These are phyloP conservation scores for Megastigmus dorsalis DNA, from an alignment of 2,888 invertebrate species.

Conservation along the genomic window DNA sequence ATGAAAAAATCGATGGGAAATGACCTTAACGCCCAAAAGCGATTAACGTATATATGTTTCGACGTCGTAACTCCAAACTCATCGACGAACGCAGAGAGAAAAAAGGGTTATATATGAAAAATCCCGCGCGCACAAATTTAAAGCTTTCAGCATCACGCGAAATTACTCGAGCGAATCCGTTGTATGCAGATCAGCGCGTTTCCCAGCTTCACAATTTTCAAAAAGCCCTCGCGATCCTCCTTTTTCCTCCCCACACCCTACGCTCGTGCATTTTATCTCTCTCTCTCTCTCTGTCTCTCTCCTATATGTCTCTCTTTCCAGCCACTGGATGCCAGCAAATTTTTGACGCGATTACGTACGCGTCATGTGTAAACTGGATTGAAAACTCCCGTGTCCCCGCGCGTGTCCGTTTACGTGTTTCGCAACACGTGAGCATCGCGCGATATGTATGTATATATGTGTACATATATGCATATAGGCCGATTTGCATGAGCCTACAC, in stretches of 20 bases:
- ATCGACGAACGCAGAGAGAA: background rate
- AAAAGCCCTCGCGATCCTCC: background rate
- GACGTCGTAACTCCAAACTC: background rate
- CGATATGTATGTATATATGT: no score
- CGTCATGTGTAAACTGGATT: conserved; percentile 10
- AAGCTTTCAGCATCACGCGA: conserved; percentile 13
- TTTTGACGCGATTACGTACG: conserved; percentile 43
- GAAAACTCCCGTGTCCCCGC: conserved; percentile 11
- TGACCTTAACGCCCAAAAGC: background rate
- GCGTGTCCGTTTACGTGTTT: background rate
- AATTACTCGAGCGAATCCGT: conserved; percentile 20
- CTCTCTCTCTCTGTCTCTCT: background rate
- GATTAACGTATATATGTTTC: background rate
- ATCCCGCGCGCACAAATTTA: background rate
- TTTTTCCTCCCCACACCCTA: no score
- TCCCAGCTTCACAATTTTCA: conserved; percentile 2
- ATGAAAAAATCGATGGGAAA: no score
- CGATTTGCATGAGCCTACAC: no score
- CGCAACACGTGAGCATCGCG: no score
- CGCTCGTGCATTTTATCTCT: background rate
- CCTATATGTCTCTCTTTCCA: background rate
- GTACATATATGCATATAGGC: no score
- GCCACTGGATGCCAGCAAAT: background rate
- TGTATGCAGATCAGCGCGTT: conserved; percentile 8
- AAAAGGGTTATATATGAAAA: no score